phyloP scores from a whole-genome alignment of 2,888 invertebrate genomes.

The Mongoloraphidia duomilia region DNA sequence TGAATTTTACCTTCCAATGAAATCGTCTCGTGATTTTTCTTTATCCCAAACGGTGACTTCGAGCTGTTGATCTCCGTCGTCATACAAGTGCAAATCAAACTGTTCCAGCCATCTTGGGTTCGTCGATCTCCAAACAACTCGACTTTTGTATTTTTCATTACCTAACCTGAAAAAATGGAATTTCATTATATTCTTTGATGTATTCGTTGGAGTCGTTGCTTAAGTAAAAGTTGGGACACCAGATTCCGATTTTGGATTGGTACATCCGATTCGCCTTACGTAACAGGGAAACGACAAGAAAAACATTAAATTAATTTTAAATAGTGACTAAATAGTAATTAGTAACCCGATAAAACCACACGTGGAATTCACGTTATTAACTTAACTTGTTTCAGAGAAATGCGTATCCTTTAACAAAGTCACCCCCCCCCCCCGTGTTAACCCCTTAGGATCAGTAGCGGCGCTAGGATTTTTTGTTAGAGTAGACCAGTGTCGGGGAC shows the following conservation, averaged over 20 bases:
- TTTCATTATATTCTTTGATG: neutral
- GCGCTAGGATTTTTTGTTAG: too few relatives aligned
- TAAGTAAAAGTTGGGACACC: constrained; percentile 7
- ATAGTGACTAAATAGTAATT: too few relatives aligned
- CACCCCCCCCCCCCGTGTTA: too few relatives aligned
- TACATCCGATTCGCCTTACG: neutral
- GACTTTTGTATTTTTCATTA: constrained; percentile 94
- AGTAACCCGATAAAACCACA: too few relatives aligned
- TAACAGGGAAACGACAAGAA: constrained; percentile 2
- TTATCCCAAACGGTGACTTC: constrained; percentile 89
- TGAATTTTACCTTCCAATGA: constrained; percentile 56
- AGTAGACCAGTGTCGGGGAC: too few relatives aligned
- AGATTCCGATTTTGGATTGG: too few relatives aligned
- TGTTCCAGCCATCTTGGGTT: constrained; percentile 93
- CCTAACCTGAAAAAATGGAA: constrained; percentile 52
- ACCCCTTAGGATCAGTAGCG: too few relatives aligned
- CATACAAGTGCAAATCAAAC: constrained; percentile 91
- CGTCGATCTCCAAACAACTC: constrained; percentile 70
- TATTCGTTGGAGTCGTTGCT: too few relatives aligned
- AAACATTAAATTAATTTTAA: too few relatives aligned
- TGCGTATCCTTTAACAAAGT: too few relatives aligned
- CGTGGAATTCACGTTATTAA: too few relatives aligned
- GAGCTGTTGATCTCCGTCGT: constrained; percentile 80
- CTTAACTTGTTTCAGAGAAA: too few relatives aligned
- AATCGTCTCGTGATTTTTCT: constrained; percentile 72